phyloP scores from a whole-genome alignment of 2,888 invertebrate species.

The Macrophya annulata region DNA sequence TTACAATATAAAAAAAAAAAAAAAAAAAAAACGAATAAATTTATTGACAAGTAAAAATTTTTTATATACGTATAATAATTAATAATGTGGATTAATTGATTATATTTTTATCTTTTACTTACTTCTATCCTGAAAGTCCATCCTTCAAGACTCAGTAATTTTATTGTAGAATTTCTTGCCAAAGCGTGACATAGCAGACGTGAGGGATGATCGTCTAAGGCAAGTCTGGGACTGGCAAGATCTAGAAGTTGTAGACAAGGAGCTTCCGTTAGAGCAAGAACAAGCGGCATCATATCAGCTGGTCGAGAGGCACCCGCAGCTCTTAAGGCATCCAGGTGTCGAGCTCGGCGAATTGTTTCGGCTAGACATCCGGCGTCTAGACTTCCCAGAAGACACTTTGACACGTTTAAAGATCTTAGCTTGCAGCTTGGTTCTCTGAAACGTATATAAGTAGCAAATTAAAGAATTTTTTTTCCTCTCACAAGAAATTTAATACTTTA shows the following conservation, averaged over 20 bases:
- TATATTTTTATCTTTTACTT: conserved; percentile 59
- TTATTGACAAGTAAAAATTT: no score
- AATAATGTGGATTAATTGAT: no score
- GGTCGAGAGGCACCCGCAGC: conserved; percentile 82
- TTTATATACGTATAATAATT: no score
- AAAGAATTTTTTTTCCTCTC: no score
- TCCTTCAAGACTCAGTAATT: conserved; percentile 81
- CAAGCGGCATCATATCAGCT: conserved; percentile 82
- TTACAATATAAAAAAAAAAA: not conserved
- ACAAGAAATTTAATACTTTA: no score
- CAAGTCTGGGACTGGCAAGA: conserved; percentile 81
- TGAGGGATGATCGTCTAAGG: conserved; percentile 81
- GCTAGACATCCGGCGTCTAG: conserved; percentile 82
- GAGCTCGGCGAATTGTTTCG: conserved; percentile 81
- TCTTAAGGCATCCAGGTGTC: conserved; percentile 81
- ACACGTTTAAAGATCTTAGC: conserved; percentile 81
- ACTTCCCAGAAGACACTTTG: conserved; percentile 81
- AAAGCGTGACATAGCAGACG: conserved; percentile 80
- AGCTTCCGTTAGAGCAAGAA: conserved; percentile 82
- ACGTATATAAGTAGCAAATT: no score
- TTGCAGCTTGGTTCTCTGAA: conserved; percentile 80
- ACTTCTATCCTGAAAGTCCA: conserved; percentile 83
- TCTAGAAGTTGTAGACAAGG: conserved; percentile 81
- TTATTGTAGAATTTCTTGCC: conserved; percentile 79
- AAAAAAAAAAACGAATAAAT: not conserved